Percentiles rank a stretch among this genome's conserved stretches.
Conservation (phyloP, 2,888 invertebrate species). For the Blera fallax region DNA sequence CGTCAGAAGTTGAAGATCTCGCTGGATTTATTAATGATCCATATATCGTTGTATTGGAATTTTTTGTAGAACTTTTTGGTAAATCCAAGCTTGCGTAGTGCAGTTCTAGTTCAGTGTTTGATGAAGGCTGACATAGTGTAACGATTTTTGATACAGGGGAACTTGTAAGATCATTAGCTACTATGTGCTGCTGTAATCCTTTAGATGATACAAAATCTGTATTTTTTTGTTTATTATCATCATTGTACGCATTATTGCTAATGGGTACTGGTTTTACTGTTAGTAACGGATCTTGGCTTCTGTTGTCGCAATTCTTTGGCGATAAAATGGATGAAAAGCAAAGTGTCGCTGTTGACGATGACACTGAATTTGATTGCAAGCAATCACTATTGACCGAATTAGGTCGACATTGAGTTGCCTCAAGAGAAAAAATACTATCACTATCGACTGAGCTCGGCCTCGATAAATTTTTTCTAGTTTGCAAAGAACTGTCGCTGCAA, state of each 20-base stretch:
- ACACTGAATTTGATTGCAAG: slow-evolving; percentile 47
- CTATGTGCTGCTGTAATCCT: slow-evolving; percentile 10
- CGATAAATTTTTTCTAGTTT: slow-evolving; percentile 76
- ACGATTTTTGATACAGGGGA: slow-evolving; percentile 37
- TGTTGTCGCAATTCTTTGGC: slow-evolving; percentile 73
- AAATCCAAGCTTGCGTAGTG: slow-evolving; percentile 87
- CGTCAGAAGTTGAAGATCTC: slow-evolving; percentile 71
- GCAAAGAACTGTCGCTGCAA: slow-evolving; percentile 78
- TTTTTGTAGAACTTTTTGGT: slow-evolving; percentile 74
- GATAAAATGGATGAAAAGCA: slow-evolving; percentile 73
- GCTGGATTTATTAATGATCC: slow-evolving; percentile 27
- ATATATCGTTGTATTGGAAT: slow-evolving; percentile 28
- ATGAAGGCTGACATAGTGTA: slow-evolving; percentile 78
- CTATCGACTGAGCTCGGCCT: slow-evolving; percentile 80
- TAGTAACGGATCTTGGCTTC: slow-evolving; percentile 72
- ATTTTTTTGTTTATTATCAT: slow-evolving; percentile 67
- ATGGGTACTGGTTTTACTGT: slow-evolving; percentile 69
- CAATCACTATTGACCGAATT: slow-evolving; percentile 76
- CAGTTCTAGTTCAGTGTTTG: slow-evolving; percentile 82
- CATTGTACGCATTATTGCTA: slow-evolving; percentile 45
- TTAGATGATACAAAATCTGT: slow-evolving; percentile 79
- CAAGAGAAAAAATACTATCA: slow-evolving; percentile 76
- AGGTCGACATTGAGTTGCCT: slow-evolving; percentile 74
- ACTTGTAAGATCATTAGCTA: not conserved
- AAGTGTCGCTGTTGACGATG: slow-evolving; percentile 75